Evolutionary conservation across 1,140 invertebrate species (phyloP), one percentile per base, ranked within the genome.

Genomic region (Nephila pilipes): DNA sequence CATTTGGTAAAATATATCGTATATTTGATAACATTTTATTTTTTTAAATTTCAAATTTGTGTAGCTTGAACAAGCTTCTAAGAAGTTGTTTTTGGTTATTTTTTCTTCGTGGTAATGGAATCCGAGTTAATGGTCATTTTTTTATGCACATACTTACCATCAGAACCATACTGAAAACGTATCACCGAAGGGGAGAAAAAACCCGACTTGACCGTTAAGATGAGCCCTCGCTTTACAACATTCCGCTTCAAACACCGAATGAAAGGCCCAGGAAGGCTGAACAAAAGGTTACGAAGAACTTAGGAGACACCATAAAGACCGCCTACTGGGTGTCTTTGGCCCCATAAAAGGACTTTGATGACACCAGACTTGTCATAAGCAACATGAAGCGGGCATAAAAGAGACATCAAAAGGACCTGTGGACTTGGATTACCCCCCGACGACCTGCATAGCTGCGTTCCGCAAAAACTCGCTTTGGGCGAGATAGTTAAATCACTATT

Each of bases 361-460:
- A 90, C 75, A 63, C 89, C 22, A 58, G 89, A 90, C 46, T 81
- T 90, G 89, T 90, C 89, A 90, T 90, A 90, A 38, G 89, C 79
- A 60, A 63, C 79, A 38, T 90, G 79, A 90, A 90, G 79, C 32
- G 69, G 57, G 29, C 79, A 90, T 90, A 81, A 90, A 90, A 90
- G 46, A 79, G 69, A 89, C 87, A 79, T 89, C 87, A 89, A 89
- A 79, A 55, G 36, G 32, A 46, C 87, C 46, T 55, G 63, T 89
- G 57, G 69, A 75, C 69, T n/a, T 18, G 63, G 87, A 89, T 89
- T 55, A 89, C 38, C 65, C 69, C 57, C n/a, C 87, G 29, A 65
- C 63, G 63, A 65, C 69, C 69, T 75, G 69, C 69, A 69, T 32
- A 32, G 20, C 38, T 46, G 85, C 54, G n/a, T 87, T 29, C 29